Evolutionary conservation across 2,113 vertebrate species (phyloP).

Genomic region (Lepus americanus): DNA sequence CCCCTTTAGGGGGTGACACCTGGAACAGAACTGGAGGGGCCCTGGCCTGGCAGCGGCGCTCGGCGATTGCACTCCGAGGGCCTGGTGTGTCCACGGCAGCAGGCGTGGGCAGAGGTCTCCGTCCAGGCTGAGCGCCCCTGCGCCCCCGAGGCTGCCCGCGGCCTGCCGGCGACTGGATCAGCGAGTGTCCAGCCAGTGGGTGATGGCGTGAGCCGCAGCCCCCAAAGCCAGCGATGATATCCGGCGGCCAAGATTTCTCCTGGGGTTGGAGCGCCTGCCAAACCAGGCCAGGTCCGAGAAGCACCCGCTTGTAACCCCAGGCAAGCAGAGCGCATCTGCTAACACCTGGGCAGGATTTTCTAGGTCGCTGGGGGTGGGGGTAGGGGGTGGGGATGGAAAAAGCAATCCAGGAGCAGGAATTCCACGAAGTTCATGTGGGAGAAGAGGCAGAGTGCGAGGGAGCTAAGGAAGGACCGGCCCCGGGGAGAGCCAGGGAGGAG

Average conservation of each 20-base stretch:
- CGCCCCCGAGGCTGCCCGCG: background rate
- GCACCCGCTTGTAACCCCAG: rapidly evolving
- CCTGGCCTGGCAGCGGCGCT: background rate
- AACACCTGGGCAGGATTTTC: background rate
- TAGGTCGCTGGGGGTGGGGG: background rate
- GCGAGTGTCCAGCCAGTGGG: background rate
- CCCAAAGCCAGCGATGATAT: too few relatives aligned
- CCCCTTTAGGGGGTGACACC: background rate
- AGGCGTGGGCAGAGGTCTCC: too few relatives aligned
- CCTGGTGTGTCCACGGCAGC: background rate
- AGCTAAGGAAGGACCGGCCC: background rate
- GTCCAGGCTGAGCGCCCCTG: too few relatives aligned
- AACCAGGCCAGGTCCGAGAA: background rate
- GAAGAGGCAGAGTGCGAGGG: background rate
- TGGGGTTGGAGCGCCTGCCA: background rate
- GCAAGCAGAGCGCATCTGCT: background rate
- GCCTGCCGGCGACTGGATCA: too few relatives aligned
- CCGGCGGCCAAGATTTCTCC: rapidly evolving
- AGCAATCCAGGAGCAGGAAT: background rate
- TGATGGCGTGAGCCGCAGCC: too few relatives aligned
- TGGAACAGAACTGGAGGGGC: background rate
- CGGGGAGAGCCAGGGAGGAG: background rate
- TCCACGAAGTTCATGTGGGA: background rate
- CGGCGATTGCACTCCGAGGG: background rate
- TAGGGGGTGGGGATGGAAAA: too few relatives aligned